These are phyloP conservation scores for Galendromus occidentalis DNA, from an alignment of 1,140 invertebrate species.

Conservation along the genomic window DNA sequence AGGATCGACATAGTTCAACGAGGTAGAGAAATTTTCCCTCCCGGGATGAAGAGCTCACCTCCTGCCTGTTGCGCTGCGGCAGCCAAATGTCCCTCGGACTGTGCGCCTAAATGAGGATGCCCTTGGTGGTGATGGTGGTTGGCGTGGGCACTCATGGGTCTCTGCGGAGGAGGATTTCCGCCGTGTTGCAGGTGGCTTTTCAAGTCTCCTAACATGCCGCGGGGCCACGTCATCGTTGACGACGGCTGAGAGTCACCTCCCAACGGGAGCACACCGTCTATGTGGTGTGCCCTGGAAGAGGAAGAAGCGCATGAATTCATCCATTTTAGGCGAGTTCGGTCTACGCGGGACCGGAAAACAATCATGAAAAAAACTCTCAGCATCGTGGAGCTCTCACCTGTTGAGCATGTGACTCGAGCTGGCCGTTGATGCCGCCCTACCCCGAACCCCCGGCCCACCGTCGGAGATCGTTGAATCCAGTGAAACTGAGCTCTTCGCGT, in stretches of 20 bases:
- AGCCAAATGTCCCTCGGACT: slow-evolving; percentile 9
- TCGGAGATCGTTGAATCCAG: slow-evolving; percentile 8
- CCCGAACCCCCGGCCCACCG: slow-evolving; percentile 3
- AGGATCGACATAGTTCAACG: not conserved
- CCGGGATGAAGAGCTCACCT: not conserved
- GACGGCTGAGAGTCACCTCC: slow-evolving; percentile 11
- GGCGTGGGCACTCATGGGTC: slow-evolving; percentile 11
- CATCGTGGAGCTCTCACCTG: no score
- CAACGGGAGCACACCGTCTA: slow-evolving; percentile 11
- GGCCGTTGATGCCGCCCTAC: slow-evolving; percentile 10
- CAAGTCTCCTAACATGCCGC: not conserved
- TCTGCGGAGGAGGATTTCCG: not conserved
- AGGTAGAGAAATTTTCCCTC: not conserved
- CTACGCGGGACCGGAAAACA: no score
- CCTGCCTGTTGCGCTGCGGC: slow-evolving; percentile 3
- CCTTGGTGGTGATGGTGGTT: slow-evolving; percentile 10
- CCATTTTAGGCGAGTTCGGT: no score
- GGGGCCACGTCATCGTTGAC: slow-evolving; percentile 10
- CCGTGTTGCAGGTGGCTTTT: not conserved
- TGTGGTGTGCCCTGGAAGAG: not conserved
- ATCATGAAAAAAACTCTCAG: no score
- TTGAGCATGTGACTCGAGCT: slow-evolving; percentile 12
- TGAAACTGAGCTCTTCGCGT: slow-evolving; percentile 4
- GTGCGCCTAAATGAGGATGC: not conserved
- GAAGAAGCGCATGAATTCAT: not conserved